Base-by-base conservation (phyloP, 2,113 vertebrate genomes). In the Stercorarius parasiticus region DNA sequence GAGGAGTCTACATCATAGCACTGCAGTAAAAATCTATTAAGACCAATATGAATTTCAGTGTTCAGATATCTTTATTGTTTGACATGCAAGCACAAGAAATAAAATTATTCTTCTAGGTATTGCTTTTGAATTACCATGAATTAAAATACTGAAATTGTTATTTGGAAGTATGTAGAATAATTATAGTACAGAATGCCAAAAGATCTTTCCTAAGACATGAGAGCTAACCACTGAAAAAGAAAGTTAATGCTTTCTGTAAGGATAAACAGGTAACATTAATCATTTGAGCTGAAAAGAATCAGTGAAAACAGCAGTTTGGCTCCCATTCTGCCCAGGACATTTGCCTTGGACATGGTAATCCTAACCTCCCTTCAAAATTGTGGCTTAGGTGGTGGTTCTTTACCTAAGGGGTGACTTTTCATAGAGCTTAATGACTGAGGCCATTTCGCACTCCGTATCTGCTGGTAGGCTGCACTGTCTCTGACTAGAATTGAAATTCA, bases 401-500 rank as follows among this genome's bases (percentile, higher is more conserved):
- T 96, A 96, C 88, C 94, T 88, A 91, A 95, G 64, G 70, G 90
- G 36, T 94, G 72, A 36, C 90, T 97, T 97, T 92, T 89, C 49
- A 30, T 58, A 49, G 36, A 93, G 34, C 42, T 32, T 94, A 86
- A 92, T 91, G 92, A 97, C 80, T 72, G 79, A 53, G 29, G 59
- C 38, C 47, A 52, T 97, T 98, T 91, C 66, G 90, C 95, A 94
- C 97, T 97, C 85, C 88, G 84, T 93, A 94, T 78, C 88, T 95
- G 79, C 96, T 97, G 95, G 90, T 77, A 86, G 97, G 97, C 97
- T 61, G 56, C 27, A n/a, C 70, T 98, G 84, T 91, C 96, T 95
- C 86, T 96, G 95, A 90, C 82, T 50, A 34, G 88, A 95, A 97
- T 76, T 95, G 97, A 98, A 98, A 98, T 98, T 96, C 69, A 94